Base-by-base conservation (phyloP, 2,888 invertebrate species). In the Drosophila melanosoma region DNA sequence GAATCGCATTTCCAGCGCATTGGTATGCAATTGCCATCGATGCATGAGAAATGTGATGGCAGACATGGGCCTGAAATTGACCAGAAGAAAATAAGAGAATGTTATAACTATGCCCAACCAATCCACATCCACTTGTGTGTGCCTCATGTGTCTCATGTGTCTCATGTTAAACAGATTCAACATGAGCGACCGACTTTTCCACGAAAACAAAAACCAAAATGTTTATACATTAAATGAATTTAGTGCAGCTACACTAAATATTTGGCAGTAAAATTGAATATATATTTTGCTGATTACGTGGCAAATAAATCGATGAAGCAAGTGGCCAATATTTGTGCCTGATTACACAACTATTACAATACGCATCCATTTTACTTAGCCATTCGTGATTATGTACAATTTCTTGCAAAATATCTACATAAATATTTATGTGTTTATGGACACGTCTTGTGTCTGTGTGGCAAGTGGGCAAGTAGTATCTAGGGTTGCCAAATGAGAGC, bases 1-100 rank as follows among this genome's bases (percentile, higher is more conserved):
- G 94, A 93, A 91, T 95, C 95, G 90, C 95, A 95, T 84, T 94
- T 94, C 94, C 94, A 95, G 69, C 94, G 93, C 82, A 93, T 92
- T 59, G 95, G 94, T 87, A 95, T 95, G 91, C 95, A 95, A 80
- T 93, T 93, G 62, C 95, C 94, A 81, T 94, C 93, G 69, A 86
- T 89, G 84, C 93, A 92, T 79, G 91, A 91, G 70, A 91, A 93
- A 83, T 92, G 90, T 62, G 92, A 85, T 64, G 89, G 83, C 60
- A 90, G 87, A 68, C 92, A 92, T 45, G 90, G 88, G 75, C 83
- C 92, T 92, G 86, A 64, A 90, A 90, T 70, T 61, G 58, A 66
- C 60, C 59, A 80, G 58, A 79, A 71, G 61, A 60, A 35, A 36
- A 54, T 17, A 38, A 20, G 17, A 59, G 66, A 71, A 61, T 29